Base-by-base conservation (phyloP, 2,797 vertebrate genomes). In the Melanotaenia parkinsoni region DNA sequence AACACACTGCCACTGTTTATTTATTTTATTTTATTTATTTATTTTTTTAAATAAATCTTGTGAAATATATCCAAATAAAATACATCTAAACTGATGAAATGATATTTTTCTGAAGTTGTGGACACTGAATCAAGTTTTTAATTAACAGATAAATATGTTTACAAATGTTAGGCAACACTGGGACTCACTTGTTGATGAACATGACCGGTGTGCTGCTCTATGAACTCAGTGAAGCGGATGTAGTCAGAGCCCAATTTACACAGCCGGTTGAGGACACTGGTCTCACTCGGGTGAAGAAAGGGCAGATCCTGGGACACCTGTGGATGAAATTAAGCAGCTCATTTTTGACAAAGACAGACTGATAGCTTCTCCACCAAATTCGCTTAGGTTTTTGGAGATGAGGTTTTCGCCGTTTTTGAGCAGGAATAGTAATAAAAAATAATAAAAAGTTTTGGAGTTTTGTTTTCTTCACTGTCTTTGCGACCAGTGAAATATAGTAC, bases 201-300 rank as follows among this genome's bases (percentile, higher is more conserved):
- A 72, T 96, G 96, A 2, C 96, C 96, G 0, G 96, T 98, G 90
- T 97, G 96, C 74, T 97, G 97, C 71, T 98, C 97, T 86, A 97
- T 96, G 82, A 99, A 99, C 57, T 99, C 98, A 0, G 95, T 96
- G 58, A 99, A 98, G 60, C 97, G 96, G n/a, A 97, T 96, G 78
- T 99, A 99, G 75, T 98, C 96, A 0, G 97, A 96, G 60, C 98
- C 98, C 53, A 99, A 95, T 74, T 97, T 97, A 80, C 96, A 98
- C 35, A 98, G 93, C 4, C 98, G 93, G 84, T 95, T 97, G 66
- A 99, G 92, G 73, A 99, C 96, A 26, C 95, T 96, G 67, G 94
- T 96, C 92, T 99, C 98, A 88, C 97, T 97, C 62, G 97, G 98
- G 64, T 99, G 98, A 70, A 99, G 95, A 88, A 99, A 98, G 0